These are phyloP conservation scores for Boleophthalmus pectinirostris DNA, from an alignment of 2,113 vertebrate genomes.

Conservation along the genomic window DNA sequence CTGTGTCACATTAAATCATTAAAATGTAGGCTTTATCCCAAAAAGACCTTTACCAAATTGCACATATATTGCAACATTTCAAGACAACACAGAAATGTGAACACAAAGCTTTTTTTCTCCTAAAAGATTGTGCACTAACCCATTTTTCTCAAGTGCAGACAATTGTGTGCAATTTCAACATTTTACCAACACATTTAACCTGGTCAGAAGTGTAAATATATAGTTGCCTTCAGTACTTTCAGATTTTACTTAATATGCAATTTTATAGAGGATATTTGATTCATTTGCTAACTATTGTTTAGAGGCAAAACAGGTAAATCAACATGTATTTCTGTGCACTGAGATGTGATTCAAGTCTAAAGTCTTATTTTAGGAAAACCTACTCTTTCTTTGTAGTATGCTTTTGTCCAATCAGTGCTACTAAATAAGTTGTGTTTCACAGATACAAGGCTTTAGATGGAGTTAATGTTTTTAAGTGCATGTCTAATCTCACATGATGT, in stretches of 20 bases:
- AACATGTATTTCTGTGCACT: neutral
- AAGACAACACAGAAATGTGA: neutral
- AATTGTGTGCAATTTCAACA: neutral
- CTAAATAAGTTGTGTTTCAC: constrained; percentile 36
- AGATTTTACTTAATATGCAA: neutral
- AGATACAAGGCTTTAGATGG: constrained; percentile 8
- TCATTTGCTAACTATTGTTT: neutral
- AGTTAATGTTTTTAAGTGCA: neutral
- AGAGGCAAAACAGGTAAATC: neutral
- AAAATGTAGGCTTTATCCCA: neutral
- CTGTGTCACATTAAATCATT: too few species aligned
- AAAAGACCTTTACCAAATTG: neutral
- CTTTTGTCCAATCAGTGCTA: neutral
- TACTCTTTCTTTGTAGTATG: neutral
- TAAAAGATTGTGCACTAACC: neutral
- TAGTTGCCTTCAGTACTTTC: neutral
- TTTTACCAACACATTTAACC: neutral
- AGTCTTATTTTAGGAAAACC: neutral
- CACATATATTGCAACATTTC: neutral
- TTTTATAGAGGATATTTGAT: neutral
- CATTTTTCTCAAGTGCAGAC: neutral
- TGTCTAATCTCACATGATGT: constrained; percentile 5
- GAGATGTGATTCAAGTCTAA: neutral
- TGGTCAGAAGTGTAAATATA: neutral
- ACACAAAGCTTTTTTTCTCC: neutral